Base-by-base conservation (phyloP, 2,888 invertebrate species). In the Exephanes ischioxanthus region DNA sequence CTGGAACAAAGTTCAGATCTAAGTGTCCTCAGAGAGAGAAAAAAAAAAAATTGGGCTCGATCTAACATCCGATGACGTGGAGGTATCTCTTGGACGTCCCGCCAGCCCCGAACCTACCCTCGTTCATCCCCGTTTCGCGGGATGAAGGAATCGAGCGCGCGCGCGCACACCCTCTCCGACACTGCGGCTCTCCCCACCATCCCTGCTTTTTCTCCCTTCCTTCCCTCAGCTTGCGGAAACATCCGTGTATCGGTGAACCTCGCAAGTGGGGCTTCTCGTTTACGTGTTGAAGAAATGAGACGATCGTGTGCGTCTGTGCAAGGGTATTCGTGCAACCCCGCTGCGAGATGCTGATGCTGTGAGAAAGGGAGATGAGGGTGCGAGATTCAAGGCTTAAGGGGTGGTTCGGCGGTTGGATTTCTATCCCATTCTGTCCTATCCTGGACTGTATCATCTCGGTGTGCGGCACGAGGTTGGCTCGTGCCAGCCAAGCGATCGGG, bases 231-330 rank as follows among this genome's bases (percentile, higher is more conserved):
- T 72, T 72, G 80, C 79, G 77, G 61, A 73, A 77, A 58, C 72
- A 70, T 71, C 22, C 16, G 63, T 79, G 75, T 75, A 58, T 82
- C 79, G 67, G 72, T 67, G 53, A 78, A 78, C 63, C 45, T 53
- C 85, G 71, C 71, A 75, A 70, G 85, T 84, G 87, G 86, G 87
- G 88, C 87, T 85, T 81, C 85, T 76, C 80, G 87, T 87, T 87
- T 84, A 87, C 83, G 87, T 68, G 63, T 70, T 11, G 61, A 72
- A 73, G 55, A 76, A 70, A 80, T 16, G n/a, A 16, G 14, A 41
- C 37, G 30, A 55, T 19, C 45, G 68, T 61, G 51, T 85, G 70
- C 37, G 48, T 19, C 37, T 45, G 3, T 37, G 48, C 30, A 22
- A 53, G 2, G 58, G 61, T 76, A 61, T 67, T 61, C 19, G 67